Conservation (phyloP, 2,113 vertebrate species). For the Tenebrosternarchus preto region DNA sequence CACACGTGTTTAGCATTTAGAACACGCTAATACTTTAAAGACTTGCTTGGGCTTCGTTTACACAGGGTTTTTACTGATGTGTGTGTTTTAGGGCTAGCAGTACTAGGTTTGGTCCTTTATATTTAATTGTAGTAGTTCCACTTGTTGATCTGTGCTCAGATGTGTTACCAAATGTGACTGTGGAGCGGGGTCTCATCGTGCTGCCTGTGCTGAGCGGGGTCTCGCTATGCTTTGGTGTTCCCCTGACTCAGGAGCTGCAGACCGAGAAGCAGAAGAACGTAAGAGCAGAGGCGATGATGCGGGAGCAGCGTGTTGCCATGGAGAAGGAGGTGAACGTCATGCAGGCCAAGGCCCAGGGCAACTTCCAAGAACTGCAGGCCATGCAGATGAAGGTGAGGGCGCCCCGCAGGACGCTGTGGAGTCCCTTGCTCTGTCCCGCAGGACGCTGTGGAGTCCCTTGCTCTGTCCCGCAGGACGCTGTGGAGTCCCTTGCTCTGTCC, state of each 20-base stretch:
- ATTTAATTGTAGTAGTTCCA: too few relatives aligned
- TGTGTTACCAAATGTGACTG: not conserved
- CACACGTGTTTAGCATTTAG: too few relatives aligned
- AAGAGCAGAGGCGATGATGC: constrained; percentile 82
- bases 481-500: not conserved
- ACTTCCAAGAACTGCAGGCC: constrained; percentile 86
- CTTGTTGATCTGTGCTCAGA: not conserved
- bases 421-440: too few relatives aligned
- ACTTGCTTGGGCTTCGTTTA: too few relatives aligned
- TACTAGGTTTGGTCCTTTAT: not conserved
- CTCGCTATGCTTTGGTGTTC: not conserved
- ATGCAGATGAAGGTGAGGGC: constrained; percentile 89
- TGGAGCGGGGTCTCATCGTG: not conserved
- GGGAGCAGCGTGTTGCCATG: constrained; percentile 83
- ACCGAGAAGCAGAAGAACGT: constrained; percentile 87
- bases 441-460: not conserved
- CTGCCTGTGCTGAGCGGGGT: not conserved
- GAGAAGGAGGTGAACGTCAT: constrained; percentile 89
- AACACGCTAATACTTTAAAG: too few relatives aligned
- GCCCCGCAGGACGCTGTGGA: not conserved
- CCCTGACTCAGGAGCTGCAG: constrained; percentile 84
- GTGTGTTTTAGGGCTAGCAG: too few relatives aligned
- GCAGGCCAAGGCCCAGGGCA: constrained; percentile 90
- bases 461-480: too few relatives aligned
- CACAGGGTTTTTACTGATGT: too few relatives aligned